Percentiles rank a stretch among this genome's conserved stretches.
Conservation (phyloP, 2,888 invertebrate genomes). For the Stramonita haemastoma region DNA sequence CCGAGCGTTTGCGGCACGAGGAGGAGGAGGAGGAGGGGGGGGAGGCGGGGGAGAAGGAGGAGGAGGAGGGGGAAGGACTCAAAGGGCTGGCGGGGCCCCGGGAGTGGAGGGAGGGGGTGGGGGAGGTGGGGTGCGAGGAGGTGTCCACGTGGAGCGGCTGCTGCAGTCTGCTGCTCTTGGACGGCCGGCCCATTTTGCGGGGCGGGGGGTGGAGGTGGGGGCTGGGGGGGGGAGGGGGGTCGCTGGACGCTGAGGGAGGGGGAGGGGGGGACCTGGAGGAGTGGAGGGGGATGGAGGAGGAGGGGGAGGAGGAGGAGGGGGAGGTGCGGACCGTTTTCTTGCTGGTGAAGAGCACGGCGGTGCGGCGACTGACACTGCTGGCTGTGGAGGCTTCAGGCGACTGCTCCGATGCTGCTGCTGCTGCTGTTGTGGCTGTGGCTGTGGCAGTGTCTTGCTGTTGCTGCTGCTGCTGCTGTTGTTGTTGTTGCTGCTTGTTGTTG, state of each 20-base stretch:
- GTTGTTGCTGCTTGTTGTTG: too few species aligned
- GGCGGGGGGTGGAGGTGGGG: constrained; percentile 40
- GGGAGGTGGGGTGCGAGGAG: constrained; percentile 49
- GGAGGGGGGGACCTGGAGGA: constrained; percentile 43
- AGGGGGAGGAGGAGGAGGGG: constrained; percentile 40
- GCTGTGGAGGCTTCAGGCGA: constrained; percentile 76
- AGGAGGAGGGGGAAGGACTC: constrained; percentile 35
- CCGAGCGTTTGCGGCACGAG: constrained; percentile 64
- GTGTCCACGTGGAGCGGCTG: constrained; percentile 45
- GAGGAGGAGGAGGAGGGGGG: background rate
- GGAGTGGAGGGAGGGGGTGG: constrained; percentile 44
- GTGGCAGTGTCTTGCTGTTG: too few species aligned
- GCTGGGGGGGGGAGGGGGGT: constrained; percentile 54
- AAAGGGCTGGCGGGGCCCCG: constrained; percentile 59
- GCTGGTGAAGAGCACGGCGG: constrained; percentile 86
- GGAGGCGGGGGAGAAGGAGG: constrained; percentile 33
- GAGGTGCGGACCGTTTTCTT: constrained; percentile 80
- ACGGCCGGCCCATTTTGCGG: constrained; percentile 48
- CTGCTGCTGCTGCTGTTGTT: too few species aligned
- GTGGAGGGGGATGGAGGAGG: constrained; percentile 42
- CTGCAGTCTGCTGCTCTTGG: constrained; percentile 54
- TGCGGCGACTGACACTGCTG: constrained; percentile 84
- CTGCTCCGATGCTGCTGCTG: too few species aligned
- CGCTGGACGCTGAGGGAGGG: constrained; percentile 48
- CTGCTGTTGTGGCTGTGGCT: too few species aligned